Base-by-base conservation (phyloP, 2,888 invertebrate species). In the Pollenia griseotomentosa region DNA sequence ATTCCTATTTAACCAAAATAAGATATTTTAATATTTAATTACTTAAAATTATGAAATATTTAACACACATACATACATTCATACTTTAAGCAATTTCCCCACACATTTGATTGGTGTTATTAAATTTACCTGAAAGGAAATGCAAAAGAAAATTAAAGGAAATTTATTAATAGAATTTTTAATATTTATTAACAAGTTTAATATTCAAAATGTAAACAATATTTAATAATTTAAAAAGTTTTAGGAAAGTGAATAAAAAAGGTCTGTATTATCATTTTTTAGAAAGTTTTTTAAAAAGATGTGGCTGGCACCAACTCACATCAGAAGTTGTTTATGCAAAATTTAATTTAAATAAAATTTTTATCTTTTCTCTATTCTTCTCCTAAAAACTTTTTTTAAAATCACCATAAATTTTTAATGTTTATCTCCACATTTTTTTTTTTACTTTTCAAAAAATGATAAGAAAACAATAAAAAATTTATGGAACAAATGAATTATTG, bases 381-480 rank as follows among this genome's bases (percentile, higher is more conserved):
- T 14, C 6, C 3, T 46, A 48, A 40, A 51, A n/a, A 9, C 3
- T 19, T 8, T n/a, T n/a, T 42, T 14, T 19, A 63, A 75, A 6
- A 63, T 75, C 42, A 46, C 42, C 9, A 63, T 75, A 42, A 53
- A 63, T 51, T 51, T 51, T 10, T 51, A 40, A 63, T 59, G 14
- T 63, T 53, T 63, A 63, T 74, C 23, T 57, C 40, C 1, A 33
- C 7, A 9, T 74, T 48, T 11, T 6, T 66, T 33, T 68, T n/a
- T 11, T 53, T 65, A 44, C 53, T 44, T 44, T 23, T 6, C 12
- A 0, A 11, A 55, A 65, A 75, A 19, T 65, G 75, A 75, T 75
- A 75, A 75, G 75, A 75, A 75, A 75, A 75, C 19, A 51, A 63
- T 16, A 8, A 9, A 23, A 19, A 75, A 65, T 77, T 77, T 77